These are phyloP conservation scores for Raja brachyura DNA, from an alignment of 2,113 vertebrate species.

Conservation along the genomic window DNA sequence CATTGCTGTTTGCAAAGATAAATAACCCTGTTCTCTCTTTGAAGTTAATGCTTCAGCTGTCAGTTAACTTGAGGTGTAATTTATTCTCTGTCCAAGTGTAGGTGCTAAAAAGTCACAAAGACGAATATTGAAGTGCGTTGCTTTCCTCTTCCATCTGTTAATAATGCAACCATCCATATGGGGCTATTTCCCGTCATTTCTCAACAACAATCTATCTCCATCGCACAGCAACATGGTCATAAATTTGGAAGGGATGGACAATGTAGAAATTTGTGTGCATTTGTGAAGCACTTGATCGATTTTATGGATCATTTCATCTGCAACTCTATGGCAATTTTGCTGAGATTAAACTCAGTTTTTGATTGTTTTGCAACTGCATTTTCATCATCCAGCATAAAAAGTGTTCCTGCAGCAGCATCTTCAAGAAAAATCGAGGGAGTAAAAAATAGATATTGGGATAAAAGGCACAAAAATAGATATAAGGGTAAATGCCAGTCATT, in stretches of 20 bases:
- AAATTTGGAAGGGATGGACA: background rate
- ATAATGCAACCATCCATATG: background rate
- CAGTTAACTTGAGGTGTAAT: background rate
- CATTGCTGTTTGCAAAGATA: background rate
- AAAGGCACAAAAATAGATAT: background rate
- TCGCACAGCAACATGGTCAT: background rate
- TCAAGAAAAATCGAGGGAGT: background rate
- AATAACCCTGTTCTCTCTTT: background rate
- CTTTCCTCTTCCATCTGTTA: background rate
- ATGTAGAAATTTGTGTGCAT: background rate
- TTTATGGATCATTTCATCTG: background rate
- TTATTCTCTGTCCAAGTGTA: background rate
- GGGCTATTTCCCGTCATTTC: background rate
- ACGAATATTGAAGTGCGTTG: background rate
- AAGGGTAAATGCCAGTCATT: background rate
- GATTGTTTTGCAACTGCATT: background rate
- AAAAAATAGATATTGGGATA: background rate
- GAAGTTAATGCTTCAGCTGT: conserved; percentile 13
- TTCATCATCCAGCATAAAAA: background rate
- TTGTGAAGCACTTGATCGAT: background rate
- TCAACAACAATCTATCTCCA: background rate
- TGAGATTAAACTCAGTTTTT: background rate
- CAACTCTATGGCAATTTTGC: background rate
- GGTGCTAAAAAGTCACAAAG: conserved; percentile 1
- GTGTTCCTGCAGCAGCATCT: background rate